Percentiles rank a stretch among this genome's conserved stretches.
Conservation (phyloP, 2,113 vertebrate genomes). For the Pelecanoides urinatrix region DNA sequence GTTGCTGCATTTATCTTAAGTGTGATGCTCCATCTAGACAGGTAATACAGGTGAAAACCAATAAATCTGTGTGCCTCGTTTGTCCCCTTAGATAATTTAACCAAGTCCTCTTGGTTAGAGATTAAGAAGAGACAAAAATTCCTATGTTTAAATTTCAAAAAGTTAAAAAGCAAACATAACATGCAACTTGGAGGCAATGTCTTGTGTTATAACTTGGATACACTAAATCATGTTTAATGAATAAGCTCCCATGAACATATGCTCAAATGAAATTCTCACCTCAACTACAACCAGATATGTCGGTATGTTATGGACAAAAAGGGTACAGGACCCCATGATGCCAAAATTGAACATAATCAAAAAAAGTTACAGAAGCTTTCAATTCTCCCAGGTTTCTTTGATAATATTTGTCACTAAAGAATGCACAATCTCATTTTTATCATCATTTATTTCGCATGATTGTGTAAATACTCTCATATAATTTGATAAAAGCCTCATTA, state of each 20-base stretch:
- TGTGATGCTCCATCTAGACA: neutral
- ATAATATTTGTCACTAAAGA: neutral
- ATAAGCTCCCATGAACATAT: neutral
- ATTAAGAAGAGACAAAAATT: neutral
- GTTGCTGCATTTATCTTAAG: neutral
- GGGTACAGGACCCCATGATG: neutral
- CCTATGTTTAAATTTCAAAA: neutral
- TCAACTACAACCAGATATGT: neutral
- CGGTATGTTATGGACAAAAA: fast-evolving
- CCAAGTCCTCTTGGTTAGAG: neutral
- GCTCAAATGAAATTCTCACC: neutral
- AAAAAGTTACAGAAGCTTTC: neutral
- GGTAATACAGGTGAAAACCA: neutral
- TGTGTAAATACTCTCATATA: neutral
- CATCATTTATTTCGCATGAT: neutral
- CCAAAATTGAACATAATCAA: neutral
- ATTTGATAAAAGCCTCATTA: neutral
- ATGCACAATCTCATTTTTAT: neutral
- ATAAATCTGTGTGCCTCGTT: neutral
- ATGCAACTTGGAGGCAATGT: neutral
- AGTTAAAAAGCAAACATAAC: neutral
- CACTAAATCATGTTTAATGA: neutral
- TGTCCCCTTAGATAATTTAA: neutral
- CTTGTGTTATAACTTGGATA: neutral
- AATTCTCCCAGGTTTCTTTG: neutral